Percentiles rank a stretch among this genome's conserved stretches.
Conservation (phyloP, 2,888 invertebrate species). For the Cephus runcator region DNA sequence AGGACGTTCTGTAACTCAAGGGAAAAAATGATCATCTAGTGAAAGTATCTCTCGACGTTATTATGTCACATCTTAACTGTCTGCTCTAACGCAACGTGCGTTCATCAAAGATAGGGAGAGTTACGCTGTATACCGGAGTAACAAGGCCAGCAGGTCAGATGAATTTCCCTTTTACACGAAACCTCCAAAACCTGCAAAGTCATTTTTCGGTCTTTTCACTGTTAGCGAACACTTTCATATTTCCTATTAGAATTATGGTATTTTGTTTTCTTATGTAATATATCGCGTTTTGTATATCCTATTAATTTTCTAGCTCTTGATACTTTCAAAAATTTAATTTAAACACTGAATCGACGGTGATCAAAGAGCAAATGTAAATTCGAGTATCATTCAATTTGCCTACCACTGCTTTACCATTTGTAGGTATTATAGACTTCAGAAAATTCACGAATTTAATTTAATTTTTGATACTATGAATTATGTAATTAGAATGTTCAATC, state of each 20-base stretch:
- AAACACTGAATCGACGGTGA: not conserved
- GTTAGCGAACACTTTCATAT: not conserved
- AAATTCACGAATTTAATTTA: no score
- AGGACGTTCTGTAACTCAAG: conserved; percentile 35
- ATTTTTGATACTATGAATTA: not conserved
- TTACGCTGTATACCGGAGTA: conserved; percentile 7
- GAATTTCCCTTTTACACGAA: conserved; percentile 25
- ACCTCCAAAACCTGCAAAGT: not conserved
- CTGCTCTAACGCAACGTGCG: conserved; percentile 26
- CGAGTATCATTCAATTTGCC: not conserved
- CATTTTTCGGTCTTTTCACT: not conserved
- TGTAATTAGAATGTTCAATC: not conserved
- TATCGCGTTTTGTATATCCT: not conserved
- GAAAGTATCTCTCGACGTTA: conserved; percentile 40
- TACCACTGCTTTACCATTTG: not conserved
- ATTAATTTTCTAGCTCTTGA: not conserved
- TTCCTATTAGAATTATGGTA: no score
- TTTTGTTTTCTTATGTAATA: no score
- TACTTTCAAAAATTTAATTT: not conserved
- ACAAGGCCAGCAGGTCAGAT: conserved; percentile 30
- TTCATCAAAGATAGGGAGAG: conserved; percentile 3
- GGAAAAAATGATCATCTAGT: conserved; percentile 34
- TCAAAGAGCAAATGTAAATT: not conserved
- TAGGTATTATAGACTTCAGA: not conserved
- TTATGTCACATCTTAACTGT: conserved; percentile 42